Evolutionary conservation across 2,888 invertebrate genomes (phyloP), one percentile per base, ranked within the genome.

Genomic region (Lycophotia porphyrea): DNA sequence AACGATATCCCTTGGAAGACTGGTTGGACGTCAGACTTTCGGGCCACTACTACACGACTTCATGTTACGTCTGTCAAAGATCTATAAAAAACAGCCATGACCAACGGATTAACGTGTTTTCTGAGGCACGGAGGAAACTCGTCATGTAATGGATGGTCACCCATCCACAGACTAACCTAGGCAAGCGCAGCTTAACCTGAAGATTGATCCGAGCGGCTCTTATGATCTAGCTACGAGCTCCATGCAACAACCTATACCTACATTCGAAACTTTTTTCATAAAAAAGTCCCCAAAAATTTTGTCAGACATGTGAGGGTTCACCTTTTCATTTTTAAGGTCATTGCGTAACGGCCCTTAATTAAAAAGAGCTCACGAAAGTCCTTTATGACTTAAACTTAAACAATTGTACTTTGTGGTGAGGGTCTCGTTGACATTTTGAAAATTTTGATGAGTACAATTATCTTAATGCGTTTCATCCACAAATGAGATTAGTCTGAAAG

Each of bases 301-400:
- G 55, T 27, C 27, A 69, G 15, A 55, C 68, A 36, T 44, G 55
- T 82, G 73, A 74, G n/a, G 67, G 74, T 63, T 63, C 75, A 76
- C 76, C 74, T 78, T 81, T 71, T 58, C 63, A 60, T 79, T 64
- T 74, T 60, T 77, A 78, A 84, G 78, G 85, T 79, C 86, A 79
- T 60, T 61, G 71, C 34, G 24, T 44, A 44, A 49, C 27, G 47
- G 67, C 34, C 65, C 82, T 87, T 87, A 85, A 90, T 90, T 89
- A 89, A 88, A 90, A 88, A 86, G 79, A 74, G 86, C 74, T 67
- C 83, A 49, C 65, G 81, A 79, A 85, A 85, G 83, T 87, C 84
- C 84, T 84, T 87, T 81, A 80, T 76, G 74, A 71, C 70, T 66
- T 79, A 76, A 86, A 88, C 81, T 88, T 87, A 81, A 85, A 80